Evolutionary conservation across 2,113 vertebrate genomes (phyloP).

Genomic region (Thryonomys swinderianus): DNA sequence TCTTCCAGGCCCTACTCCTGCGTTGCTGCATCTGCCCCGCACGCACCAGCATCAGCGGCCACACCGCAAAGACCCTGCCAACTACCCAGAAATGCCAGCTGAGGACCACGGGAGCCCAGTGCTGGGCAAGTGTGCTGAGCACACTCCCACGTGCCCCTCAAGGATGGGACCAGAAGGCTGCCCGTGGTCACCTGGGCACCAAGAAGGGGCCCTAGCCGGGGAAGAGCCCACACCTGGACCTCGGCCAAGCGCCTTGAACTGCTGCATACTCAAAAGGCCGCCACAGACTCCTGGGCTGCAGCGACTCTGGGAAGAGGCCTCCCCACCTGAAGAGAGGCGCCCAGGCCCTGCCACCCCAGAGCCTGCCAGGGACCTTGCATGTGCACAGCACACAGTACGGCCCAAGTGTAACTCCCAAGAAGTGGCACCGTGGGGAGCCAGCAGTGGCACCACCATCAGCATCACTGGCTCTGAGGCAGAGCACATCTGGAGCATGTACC

Average conservation of each 20-base stretch:
- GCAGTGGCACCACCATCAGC: not conserved
- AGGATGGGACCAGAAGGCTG: not conserved
- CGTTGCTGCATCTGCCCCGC: not conserved
- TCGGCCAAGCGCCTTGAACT: not conserved
- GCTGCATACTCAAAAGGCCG: accelerated
- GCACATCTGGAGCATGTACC: accelerated
- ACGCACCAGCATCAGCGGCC: accelerated
- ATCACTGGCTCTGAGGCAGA: not conserved
- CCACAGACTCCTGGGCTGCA: not conserved
- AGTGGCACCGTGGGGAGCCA: not conserved
- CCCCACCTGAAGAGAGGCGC: not conserved
- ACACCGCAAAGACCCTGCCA: not conserved
- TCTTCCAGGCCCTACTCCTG: not conserved
- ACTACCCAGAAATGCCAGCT: not conserved
- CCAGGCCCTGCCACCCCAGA: no score
- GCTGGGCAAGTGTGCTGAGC: not conserved
- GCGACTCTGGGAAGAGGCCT: not conserved
- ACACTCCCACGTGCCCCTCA: no score
- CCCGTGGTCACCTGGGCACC: not conserved
- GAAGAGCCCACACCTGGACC: not conserved
- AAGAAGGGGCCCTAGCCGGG: not conserved
- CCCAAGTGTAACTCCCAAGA: not conserved
- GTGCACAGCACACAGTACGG: not conserved
- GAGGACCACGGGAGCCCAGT: not conserved
- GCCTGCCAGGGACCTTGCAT: not conserved